Percentiles rank a stretch among this genome's conserved stretches.
Evolutionary conservation across 2,888 invertebrate species (phyloP).

Genomic region (Tenthredo distinguenda): DNA sequence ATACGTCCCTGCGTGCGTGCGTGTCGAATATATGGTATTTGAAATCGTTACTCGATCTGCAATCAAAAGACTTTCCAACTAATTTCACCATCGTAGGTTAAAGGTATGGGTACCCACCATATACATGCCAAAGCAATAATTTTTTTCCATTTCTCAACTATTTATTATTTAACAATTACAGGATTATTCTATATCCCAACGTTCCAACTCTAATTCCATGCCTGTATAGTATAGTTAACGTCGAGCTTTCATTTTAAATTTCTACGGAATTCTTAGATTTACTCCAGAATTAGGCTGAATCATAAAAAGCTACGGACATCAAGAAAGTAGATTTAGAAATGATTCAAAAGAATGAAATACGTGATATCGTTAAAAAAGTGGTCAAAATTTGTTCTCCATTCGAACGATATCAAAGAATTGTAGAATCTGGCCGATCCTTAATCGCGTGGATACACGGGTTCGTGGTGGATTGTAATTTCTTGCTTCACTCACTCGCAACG

Average conservation of each 20-base stretch:
- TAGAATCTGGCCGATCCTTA: background rate
- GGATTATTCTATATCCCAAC: background rate
- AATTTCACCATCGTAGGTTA: background rate
- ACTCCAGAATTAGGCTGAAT: background rate
- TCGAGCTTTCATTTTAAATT: background rate
- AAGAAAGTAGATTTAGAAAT: background rate
- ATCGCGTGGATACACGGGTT: background rate
- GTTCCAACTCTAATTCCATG: background rate
- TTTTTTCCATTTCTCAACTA: background rate
- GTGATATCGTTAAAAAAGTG: background rate
- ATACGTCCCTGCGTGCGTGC: background rate
- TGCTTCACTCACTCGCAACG: conserved; percentile 46
- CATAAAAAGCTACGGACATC: background rate
- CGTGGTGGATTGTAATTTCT: conserved; percentile 44
- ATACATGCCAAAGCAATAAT: conserved; percentile 4
- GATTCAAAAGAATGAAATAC: background rate
- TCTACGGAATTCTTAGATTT: background rate
- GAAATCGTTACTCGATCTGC: conserved; percentile 37
- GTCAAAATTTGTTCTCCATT: background rate
- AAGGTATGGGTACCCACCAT: background rate
- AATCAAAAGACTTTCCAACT: conserved; percentile 32
- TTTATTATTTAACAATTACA: conserved; percentile 12
- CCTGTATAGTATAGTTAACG: background rate
- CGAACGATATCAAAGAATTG: background rate
- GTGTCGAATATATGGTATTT: conserved; percentile 32